Percentiles rank a stretch among this genome's conserved stretches.
Conservation (phyloP, 2,888 invertebrate genomes). For the Clanis bilineata region DNA sequence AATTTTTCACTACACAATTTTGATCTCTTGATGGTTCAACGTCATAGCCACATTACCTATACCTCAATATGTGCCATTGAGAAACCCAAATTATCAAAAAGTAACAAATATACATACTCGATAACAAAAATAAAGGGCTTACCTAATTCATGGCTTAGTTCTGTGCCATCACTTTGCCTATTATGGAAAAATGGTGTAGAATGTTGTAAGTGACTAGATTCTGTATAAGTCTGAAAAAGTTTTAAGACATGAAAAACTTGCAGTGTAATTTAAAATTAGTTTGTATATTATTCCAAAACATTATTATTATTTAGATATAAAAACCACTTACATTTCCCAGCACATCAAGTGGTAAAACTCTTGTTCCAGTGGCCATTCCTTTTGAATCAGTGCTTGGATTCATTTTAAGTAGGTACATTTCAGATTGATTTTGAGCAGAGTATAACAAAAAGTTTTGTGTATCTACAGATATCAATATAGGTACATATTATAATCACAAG, state of each 20-base stretch:
- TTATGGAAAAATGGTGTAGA: background rate
- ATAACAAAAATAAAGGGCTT: background rate
- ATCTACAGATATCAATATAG: no score
- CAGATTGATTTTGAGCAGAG: background rate
- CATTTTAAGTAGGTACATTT: constrained; percentile 6
- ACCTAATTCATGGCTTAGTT: background rate
- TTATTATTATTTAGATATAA: no score
- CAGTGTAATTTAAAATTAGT: no score
- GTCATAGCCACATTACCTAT: no score
- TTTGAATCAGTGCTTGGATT: background rate
- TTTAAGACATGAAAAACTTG: no score
- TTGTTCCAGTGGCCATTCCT: background rate
- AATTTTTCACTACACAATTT: no score
- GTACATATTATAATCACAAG: no score
- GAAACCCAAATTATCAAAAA: no score
- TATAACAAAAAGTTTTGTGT: background rate
- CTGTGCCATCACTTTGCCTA: background rate
- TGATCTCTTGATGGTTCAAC: no score
- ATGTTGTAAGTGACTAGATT: background rate
- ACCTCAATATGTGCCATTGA: no score
- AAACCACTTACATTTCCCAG: background rate
- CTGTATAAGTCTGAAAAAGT: background rate
- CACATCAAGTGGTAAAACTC: background rate
- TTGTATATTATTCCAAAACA: no score
- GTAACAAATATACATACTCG: no score